phyloP scores from a whole-genome alignment of 1,140 invertebrate genomes.

The Scaptomyza graminum region DNA sequence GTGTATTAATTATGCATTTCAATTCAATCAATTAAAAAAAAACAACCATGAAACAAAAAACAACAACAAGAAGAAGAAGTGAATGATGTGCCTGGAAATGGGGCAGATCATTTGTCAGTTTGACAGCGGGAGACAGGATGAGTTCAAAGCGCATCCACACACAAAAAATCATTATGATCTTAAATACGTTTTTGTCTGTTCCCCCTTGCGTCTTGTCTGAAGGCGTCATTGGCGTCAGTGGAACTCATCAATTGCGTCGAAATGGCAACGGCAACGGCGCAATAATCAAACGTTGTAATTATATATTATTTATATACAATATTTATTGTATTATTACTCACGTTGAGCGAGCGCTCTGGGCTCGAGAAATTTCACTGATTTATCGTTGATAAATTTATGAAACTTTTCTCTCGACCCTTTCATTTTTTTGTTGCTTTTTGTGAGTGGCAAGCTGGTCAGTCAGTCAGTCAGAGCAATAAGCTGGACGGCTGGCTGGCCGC shows the following conservation, averaged over 20 bases:
- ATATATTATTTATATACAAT: slow-evolving; percentile 74
- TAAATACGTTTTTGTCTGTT: neutral
- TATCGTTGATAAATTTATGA: slow-evolving; percentile 80
- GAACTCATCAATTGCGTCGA: slow-evolving; percentile 34
- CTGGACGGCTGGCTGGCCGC: slow-evolving; percentile 1
- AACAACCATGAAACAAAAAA: neutral
- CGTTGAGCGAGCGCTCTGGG: slow-evolving; percentile 16
- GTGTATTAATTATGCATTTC: slow-evolving; percentile 64
- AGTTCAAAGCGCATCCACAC: neutral
- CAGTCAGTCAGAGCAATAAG: neutral
- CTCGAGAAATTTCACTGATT: slow-evolving; percentile 58
- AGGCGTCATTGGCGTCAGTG: slow-evolving; percentile 59
- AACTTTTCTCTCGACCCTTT: slow-evolving; percentile 66
- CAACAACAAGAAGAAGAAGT: neutral
- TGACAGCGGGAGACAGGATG: slow-evolving; percentile 15
- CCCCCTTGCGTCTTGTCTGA: slow-evolving; percentile 8
- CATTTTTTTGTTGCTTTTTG: too few relatives aligned
- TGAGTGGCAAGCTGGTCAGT: slow-evolving; percentile 14
- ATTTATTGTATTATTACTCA: slow-evolving; percentile 74
- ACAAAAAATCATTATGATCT: slow-evolving; percentile 24
- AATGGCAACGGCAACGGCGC: neutral
- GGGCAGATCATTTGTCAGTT: slow-evolving; percentile 69
- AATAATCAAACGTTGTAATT: slow-evolving; percentile 78
- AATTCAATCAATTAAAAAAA: slow-evolving; percentile 72
- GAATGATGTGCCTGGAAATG: slow-evolving; percentile 39